Evolutionary conservation across 37 sponge, comb jelly and placozoan genomes (phyloP), one percentile per base, ranked within the genome.

Genomic region (Spongilla lacustris): DNA sequence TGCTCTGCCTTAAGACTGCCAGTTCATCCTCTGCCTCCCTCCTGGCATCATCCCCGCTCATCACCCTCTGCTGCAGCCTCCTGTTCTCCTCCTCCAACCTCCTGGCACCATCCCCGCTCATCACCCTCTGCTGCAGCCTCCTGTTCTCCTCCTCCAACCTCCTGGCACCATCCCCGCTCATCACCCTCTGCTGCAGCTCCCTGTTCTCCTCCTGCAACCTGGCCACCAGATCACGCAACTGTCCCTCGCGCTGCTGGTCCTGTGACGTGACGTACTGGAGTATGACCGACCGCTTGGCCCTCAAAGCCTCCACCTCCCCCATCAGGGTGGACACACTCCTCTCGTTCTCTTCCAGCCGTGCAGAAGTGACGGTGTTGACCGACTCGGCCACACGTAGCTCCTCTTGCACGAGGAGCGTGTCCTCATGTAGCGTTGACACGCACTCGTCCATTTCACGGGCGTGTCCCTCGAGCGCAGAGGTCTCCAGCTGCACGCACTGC

Each of bases 241-340:
- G 29, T 0, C 14, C 24, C 73, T 86, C 76, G 22, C 78, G 72
- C 71, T 46, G 13, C 46, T 86, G 30, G 32, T 73, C 38, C 17
- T 82, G 70, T 5, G 77, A 34, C 58, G 24, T n/a, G 21, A 85
- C 25, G 68, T 67, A 81, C 28, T 48, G 31, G 26, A 29, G 22
- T 26, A 91, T 27, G 9, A 81, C 80, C n/a, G 48, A 10, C 78
- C 89, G 86, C 67, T 67, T 81, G 0, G 75, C 85, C 27, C 87
- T 37, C 50, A 93, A 66, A 25, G 68, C 66, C 31, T 86, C 87
- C 66, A 93, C 83, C 73, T 93, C 90, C 32, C 77, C 87, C 37
- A 70, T 72, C 69, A 93, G 81, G 11, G 36, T 17, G 2, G 76
- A 71, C 19, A 89, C 78, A 23, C 23, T 27, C 68, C 29, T 33